Base-by-base conservation (phyloP, 2,888 invertebrate species). In the Zelleria hepariella region DNA sequence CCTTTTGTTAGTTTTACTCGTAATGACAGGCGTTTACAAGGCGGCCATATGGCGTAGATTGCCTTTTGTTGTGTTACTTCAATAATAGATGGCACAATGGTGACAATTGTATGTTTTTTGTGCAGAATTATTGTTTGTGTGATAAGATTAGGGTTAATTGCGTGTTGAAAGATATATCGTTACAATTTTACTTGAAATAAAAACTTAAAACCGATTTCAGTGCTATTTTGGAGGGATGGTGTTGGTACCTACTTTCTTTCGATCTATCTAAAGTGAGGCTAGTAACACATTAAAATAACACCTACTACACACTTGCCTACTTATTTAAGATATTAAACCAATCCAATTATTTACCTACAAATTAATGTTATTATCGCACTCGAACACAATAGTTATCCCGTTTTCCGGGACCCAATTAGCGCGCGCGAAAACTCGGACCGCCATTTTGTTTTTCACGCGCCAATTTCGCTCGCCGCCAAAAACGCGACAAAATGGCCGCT, bases 21-120 rank as follows among this genome's bases (percentile, higher is more conserved):
- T 76, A 81, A 80, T 80, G 77, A 75, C 75, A 68, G 74, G 78
- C 78, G 77, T 77, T 81, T 79, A 81, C 79, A 73, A 64, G 68
- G 64, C 57, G 57, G 75, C 67, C 83, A 82, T 84, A 84, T 84
- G 83, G 77, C 82, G 64, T 21, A 2, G 10, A 42, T 42, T 42
- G 49, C 66, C 62, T 73, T 73, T 70, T 70, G 67, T 63, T 58
- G 59, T 62, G 53, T 59, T 62, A 62, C 10, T 32, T n/a, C 27
- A 55, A 55, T n/a, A n/a, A n/a, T n/a, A n/a, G n/a, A n/a, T n/a
- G n/a, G n/a, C n/a, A 53, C 27, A 55, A 55, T 32, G 55, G 32
- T 8, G 21, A 53, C 24, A 51, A 51, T 51, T 51, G 51, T 51
- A 21, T 21, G 15, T 51, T 51, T 53, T 53, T 24, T 53, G 25